phyloP scores from a whole-genome alignment of 1,140 invertebrate species.

The Thaumetopoea pityocampa region DNA sequence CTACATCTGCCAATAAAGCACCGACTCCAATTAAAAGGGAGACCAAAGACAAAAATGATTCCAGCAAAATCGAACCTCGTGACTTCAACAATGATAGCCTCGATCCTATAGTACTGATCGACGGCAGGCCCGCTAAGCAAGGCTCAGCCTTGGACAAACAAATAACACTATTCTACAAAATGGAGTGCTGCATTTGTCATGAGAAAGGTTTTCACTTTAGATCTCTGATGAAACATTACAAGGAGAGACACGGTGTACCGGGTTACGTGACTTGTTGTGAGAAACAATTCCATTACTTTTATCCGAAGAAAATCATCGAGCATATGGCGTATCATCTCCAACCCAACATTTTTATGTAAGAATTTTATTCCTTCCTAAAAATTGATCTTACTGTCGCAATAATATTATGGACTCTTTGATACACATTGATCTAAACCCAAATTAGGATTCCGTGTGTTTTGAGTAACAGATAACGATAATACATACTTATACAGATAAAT shows the following conservation, averaged over 20 bases:
- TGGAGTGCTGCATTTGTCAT: constrained; percentile 69
- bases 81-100: constrained; percentile 29
- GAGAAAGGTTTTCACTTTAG: constrained; percentile 55
- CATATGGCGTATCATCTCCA: constrained; percentile 69
- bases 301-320: constrained; percentile 67
- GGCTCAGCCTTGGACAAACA: constrained; percentile 58
- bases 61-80: constrained; percentile 14
- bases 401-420: no score
- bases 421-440: no score
- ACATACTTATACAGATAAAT: no score
- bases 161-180: constrained; percentile 66
- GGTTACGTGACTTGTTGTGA: constrained; percentile 65
- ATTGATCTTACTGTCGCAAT: no score
- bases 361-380: no score
- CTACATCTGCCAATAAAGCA: constrained; percentile 22
- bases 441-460: no score
- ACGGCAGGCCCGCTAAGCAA: constrained; percentile 59
- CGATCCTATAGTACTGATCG: constrained; percentile 53
- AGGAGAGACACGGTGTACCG: constrained; percentile 63
- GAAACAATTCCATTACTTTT: constrained; percentile 69
- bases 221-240: constrained; percentile 67
- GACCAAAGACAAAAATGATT: constrained; percentile 16
- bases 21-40: constrained; percentile 10
- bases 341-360: constrained; percentile 67
- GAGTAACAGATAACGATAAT: no score